phyloP scores from a whole-genome alignment of 2,113 vertebrate species.

The Lichenostomus cassidix region DNA sequence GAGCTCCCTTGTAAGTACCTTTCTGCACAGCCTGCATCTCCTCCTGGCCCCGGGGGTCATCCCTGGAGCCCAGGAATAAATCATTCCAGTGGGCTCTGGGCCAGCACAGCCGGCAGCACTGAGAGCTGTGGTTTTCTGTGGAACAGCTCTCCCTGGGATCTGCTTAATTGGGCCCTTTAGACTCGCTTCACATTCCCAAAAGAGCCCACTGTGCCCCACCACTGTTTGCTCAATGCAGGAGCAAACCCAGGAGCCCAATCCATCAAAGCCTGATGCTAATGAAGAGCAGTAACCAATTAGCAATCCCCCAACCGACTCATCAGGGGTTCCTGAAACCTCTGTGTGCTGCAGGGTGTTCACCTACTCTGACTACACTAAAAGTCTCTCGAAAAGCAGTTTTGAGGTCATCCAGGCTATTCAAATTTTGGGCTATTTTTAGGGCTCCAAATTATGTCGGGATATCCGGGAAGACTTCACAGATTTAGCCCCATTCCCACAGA shows the following conservation, averaged over 20 bases:
- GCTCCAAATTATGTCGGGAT: neutral
- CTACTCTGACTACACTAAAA: neutral
- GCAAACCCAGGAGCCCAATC: neutral
- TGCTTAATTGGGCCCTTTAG: neutral
- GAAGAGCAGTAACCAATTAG: neutral
- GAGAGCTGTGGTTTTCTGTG: neutral
- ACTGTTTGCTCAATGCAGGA: neutral
- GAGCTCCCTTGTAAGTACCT: neutral
- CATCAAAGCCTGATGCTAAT: neutral
- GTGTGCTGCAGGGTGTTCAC: conserved; percentile 11
- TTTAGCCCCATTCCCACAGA: conserved; percentile 47
- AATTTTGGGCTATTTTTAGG: conserved; percentile 38
- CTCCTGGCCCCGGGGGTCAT: neutral
- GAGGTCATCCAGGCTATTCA: neutral
- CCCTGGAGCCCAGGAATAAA: neutral
- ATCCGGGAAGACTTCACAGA: conserved; percentile 51
- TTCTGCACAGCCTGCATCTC: neutral
- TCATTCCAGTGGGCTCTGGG: neutral
- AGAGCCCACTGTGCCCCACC: neutral
- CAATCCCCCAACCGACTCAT: neutral
- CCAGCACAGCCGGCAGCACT: neutral
- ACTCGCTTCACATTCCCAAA: neutral
- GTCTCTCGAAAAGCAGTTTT: neutral
- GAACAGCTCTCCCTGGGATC: neutral
- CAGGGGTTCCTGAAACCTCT: neutral